Conservation (phyloP, 1,140 invertebrate genomes). For the Ruditapes philippinarum region DNA sequence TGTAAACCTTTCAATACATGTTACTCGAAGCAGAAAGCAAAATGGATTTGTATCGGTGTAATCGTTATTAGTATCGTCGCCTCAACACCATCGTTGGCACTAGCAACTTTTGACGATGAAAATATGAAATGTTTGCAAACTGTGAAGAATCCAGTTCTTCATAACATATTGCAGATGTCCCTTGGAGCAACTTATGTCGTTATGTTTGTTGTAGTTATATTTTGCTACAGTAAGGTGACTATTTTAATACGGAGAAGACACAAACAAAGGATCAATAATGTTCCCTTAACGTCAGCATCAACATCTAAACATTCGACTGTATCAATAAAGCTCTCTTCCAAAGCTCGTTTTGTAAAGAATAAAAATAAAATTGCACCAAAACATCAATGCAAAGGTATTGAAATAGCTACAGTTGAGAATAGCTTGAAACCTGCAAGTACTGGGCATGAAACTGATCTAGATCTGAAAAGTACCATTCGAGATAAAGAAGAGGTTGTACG, state of each 20-base stretch:
- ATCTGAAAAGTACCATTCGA: background rate
- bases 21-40: background rate
- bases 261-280: background rate
- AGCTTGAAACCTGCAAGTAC: background rate
- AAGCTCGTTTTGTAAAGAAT: background rate
- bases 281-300: background rate
- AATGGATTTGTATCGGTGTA: background rate
- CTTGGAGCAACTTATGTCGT: background rate
- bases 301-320: background rate
- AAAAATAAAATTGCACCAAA: background rate
- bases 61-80: background rate
- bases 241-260: background rate
- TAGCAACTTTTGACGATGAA: background rate
- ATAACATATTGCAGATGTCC: background rate
- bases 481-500: no score
- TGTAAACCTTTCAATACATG: conserved; percentile 2
- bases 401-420: background rate
- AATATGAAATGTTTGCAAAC: background rate
- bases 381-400: background rate
- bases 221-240: background rate
- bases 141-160: background rate
- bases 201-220: conserved; percentile 16
- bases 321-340: background rate
- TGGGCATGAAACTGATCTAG: background rate
- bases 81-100: background rate